These are phyloP conservation scores for Oreochromis niloticus DNA, from an alignment of 2,113 vertebrate species.

Conservation along the genomic window DNA sequence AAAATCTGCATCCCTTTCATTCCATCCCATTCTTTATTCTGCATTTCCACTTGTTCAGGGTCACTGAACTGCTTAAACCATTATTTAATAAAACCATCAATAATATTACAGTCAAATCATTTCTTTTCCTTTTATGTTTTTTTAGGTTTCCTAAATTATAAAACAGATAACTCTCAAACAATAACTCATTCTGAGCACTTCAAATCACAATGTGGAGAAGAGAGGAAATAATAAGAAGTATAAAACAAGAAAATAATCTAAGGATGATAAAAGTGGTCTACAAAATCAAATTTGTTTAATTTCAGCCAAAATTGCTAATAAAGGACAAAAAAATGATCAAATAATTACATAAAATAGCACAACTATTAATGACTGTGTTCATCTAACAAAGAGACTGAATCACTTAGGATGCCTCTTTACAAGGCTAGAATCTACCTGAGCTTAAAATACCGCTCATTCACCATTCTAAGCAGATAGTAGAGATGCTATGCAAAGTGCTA, in stretches of 20 bases:
- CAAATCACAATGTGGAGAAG: background rate
- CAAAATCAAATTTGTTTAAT: background rate
- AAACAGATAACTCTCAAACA: background rate
- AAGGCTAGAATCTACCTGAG: background rate
- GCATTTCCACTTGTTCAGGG: background rate
- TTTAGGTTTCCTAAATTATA: background rate
- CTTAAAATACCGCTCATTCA: background rate
- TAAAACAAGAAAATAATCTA: background rate
- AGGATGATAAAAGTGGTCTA: background rate
- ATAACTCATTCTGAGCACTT: background rate
- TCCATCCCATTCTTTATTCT: background rate
- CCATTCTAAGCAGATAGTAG: background rate
- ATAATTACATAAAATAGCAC: background rate
- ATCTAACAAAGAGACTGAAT: background rate
- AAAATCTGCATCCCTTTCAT: background rate
- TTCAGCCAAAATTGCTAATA: background rate
- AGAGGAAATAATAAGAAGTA: background rate
- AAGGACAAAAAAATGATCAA: rapidly evolving
- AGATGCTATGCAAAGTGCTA: background rate
- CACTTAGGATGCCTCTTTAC: background rate
- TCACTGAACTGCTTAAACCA: background rate
- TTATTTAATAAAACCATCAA: background rate
- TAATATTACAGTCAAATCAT: background rate
- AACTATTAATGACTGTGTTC: background rate
- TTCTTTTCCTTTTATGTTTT: background rate